These are phyloP conservation scores for Mythimna albipuncta DNA, from an alignment of 2,888 invertebrate species.

Conservation along the genomic window DNA sequence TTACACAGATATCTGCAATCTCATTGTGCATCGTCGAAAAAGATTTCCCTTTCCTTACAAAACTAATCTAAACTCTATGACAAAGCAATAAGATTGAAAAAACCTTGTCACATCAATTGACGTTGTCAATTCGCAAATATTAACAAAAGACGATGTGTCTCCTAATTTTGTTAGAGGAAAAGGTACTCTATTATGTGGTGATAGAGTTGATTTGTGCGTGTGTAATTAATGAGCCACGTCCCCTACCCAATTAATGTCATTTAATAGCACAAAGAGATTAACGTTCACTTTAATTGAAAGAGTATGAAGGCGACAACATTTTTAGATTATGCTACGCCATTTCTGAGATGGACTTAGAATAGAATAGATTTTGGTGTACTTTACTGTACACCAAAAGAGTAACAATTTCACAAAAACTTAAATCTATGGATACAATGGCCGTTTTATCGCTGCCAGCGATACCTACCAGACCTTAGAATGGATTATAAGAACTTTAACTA, in stretches of 20 bases:
- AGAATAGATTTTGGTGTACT: too few species aligned
- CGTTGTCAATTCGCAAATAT: conserved; percentile 83
- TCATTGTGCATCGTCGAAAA: conserved; percentile 82
- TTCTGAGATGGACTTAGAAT: too few species aligned
- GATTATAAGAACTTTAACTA: too few species aligned
- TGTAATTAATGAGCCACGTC: conserved; percentile 67
- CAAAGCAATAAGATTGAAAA: conserved; percentile 65
- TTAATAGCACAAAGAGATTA: conserved; percentile 89
- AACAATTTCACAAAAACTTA: too few species aligned
- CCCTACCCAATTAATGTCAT: conserved; percentile 89
- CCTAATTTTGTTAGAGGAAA: conserved; percentile 63
- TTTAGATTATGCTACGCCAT: conserved; percentile 52
- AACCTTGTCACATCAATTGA: conserved; percentile 60
- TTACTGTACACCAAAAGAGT: too few species aligned
- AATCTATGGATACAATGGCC: too few species aligned
- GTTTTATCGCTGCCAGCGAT: too few species aligned
- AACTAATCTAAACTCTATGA: conserved; percentile 64
- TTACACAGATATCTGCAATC: conserved; percentile 85
- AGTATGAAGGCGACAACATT: conserved; percentile 73
- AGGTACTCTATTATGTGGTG: conserved; percentile 64
- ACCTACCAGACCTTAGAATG: too few species aligned
- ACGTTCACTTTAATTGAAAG: conserved; percentile 87
- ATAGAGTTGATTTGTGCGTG: conserved; percentile 62
- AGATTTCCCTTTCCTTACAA: conserved; percentile 61
- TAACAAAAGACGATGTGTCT: conserved; percentile 79